These are phyloP conservation scores for Fulica atra DNA, from an alignment of 2,113 vertebrate genomes.

Conservation along the genomic window DNA sequence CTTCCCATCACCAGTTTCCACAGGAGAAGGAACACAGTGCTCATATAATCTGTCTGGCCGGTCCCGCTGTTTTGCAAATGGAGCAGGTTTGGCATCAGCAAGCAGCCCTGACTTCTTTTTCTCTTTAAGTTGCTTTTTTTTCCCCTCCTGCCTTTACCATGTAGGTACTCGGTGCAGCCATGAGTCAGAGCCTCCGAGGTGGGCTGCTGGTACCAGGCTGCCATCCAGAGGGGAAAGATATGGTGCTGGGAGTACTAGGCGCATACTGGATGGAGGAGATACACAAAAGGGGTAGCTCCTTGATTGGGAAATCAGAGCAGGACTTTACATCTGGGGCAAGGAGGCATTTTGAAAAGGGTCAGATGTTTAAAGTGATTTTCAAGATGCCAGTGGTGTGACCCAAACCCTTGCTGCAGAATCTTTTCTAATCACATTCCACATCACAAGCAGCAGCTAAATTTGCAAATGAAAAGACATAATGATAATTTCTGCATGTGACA, in stretches of 20 bases:
- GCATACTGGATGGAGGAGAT: neutral
- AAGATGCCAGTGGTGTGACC: neutral
- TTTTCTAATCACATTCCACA: neutral
- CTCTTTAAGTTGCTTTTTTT: neutral
- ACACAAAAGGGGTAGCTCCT: neutral
- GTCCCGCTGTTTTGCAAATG: neutral
- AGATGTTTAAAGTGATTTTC: neutral
- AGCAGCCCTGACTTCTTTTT: neutral
- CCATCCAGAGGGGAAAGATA: conserved; percentile 60
- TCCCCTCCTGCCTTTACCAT: neutral
- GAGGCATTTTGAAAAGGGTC: neutral
- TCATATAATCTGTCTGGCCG: neutral
- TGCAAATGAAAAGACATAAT: neutral
- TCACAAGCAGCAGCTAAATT: neutral
- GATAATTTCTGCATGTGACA: neutral
- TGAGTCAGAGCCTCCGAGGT: conserved; percentile 19
- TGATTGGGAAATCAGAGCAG: neutral
- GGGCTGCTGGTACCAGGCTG: conserved; percentile 61
- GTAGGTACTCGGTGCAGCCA: neutral
- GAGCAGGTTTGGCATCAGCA: conserved; percentile 13
- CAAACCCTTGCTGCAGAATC: neutral
- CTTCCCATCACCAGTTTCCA: neutral
- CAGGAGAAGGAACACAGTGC: neutral
- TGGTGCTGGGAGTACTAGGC: neutral
- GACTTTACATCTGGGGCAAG: neutral